A percentile compares a stretch with the other conserved stretches of the same genome.
Evolutionary conservation across 2,797 vertebrate species (phyloP).

Genomic region (Cryptoblepharus egeriae): DNA sequence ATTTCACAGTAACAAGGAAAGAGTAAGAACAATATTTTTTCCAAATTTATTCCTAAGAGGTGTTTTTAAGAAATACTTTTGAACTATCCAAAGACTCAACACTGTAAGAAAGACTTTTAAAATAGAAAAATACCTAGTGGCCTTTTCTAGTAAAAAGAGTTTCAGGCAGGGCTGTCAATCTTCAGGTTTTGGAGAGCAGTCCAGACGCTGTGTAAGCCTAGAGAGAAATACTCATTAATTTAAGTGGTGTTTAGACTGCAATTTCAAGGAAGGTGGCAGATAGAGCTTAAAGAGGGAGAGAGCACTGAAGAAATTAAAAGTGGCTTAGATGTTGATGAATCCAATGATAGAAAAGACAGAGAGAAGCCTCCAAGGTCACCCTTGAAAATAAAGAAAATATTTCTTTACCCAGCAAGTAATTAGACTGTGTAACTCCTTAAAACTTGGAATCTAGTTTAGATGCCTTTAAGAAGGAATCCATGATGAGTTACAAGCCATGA

Average conservation of each 20-base stretch:
- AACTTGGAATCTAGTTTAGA: too few relatives aligned
- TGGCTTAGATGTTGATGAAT: not conserved
- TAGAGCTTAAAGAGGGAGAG: not conserved
- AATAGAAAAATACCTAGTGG: not conserved
- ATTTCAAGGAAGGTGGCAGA: not conserved
- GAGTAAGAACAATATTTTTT: not conserved
- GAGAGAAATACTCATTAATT: slow-evolving; percentile 9
- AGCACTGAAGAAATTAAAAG: not conserved
- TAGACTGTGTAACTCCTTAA: too few relatives aligned
- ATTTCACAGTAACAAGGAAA: not conserved
- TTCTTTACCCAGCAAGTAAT: too few relatives aligned
- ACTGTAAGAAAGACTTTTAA: not conserved
- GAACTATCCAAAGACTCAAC: not conserved
- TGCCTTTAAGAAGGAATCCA: too few relatives aligned
- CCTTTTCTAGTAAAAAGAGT: not conserved
- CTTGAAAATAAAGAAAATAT: too few relatives aligned
- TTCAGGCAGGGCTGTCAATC: not conserved
- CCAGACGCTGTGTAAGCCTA: not conserved
- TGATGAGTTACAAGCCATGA: too few relatives aligned
- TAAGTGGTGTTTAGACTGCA: not conserved
- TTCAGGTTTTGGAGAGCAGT: not conserved
- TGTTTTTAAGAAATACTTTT: not conserved
- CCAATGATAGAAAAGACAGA: not conserved
- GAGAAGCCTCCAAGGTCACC: not conserved
- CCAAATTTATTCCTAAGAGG: slow-evolving; percentile 1